These are phyloP conservation scores for Bovichtus diacanthus DNA, from an alignment of 2,797 vertebrate genomes.

Conservation along the genomic window DNA sequence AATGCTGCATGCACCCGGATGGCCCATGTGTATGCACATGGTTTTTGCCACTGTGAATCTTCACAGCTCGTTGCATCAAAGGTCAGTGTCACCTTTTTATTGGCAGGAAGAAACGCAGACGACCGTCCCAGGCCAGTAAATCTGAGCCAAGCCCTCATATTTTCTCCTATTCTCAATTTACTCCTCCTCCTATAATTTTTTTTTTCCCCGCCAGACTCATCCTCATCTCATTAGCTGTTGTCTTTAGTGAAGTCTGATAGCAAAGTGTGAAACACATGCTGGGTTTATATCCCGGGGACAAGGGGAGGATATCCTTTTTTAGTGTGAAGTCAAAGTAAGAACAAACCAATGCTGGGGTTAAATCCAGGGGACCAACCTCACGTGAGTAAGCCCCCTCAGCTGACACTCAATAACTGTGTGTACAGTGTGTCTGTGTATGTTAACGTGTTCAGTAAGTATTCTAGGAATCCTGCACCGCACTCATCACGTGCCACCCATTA, in stretches of 20 bases:
- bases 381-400: slow-evolving; percentile 69
- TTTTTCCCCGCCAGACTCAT: not conserved
- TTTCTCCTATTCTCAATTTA: not conserved
- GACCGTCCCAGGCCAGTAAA: not conserved
- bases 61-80: not conserved
- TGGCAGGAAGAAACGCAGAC: not conserved
- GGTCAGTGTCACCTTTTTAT: not conserved
- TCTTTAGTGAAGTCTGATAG: slow-evolving; percentile 3
- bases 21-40: not conserved
- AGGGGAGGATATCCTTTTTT: slow-evolving; percentile 1
- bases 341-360: slow-evolving; percentile 42
- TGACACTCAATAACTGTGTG: slow-evolving; percentile 37
- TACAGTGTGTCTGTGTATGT: slow-evolving; percentile 33
- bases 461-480: slow-evolving; percentile 2
- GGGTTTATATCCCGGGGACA: not conserved
- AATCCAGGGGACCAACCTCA: slow-evolving; percentile 54
- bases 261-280: slow-evolving; percentile 38
- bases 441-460: slow-evolving; percentile 29
- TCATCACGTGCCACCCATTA: slow-evolving; percentile 25
- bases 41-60: slow-evolving; percentile 10
- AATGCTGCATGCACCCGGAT: not conserved
- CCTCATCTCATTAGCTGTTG: slow-evolving; percentile 17
- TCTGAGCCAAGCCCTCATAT: not conserved
- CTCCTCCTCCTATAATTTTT: not conserved
- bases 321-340: slow-evolving; percentile 27